Conservation (phyloP, 2,113 vertebrate genomes). For the Odocoileus hemionus region DNA sequence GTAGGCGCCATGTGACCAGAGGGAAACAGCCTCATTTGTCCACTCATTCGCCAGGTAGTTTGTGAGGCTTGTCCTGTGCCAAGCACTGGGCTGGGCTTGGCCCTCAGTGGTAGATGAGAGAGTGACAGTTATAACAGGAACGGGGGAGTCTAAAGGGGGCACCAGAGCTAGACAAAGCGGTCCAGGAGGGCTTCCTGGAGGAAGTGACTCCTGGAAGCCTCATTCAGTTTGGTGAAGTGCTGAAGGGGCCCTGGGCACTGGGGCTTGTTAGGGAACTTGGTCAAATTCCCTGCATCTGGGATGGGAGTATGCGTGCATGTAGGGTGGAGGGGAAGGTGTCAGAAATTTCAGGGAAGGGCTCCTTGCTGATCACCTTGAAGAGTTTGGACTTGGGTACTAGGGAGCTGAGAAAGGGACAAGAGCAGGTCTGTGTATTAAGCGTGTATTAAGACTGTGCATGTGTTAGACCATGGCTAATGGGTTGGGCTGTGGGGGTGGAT, state of each 20-base stretch:
- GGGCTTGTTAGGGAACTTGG: not conserved
- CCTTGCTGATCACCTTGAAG: not conserved
- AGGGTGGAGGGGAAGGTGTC: not conserved
- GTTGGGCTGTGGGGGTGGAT: not conserved
- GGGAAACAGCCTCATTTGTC: not conserved
- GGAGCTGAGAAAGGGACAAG: not conserved
- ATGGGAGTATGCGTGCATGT: not conserved
- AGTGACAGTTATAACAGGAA: not conserved
- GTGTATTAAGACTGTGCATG: not conserved
- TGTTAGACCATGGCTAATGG: fast-evolving
- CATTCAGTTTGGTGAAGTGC: not conserved
- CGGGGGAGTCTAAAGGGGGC: not conserved
- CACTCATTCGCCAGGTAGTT: not conserved
- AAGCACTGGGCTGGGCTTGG: not conserved
- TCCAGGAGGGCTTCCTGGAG: not conserved
- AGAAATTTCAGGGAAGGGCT: not conserved
- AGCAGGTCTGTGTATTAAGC: not conserved
- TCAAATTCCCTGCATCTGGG: not conserved
- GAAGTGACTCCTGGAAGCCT: not conserved
- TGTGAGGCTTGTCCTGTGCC: not conserved
- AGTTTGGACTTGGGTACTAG: not conserved
- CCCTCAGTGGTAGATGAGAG: not conserved
- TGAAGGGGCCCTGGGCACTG: not conserved
- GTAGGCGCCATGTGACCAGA: not conserved
- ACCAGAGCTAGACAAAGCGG: not conserved